Evolutionary conservation across 1,140 invertebrate species (phyloP).

Genomic region (Metaphire vulgaris): DNA sequence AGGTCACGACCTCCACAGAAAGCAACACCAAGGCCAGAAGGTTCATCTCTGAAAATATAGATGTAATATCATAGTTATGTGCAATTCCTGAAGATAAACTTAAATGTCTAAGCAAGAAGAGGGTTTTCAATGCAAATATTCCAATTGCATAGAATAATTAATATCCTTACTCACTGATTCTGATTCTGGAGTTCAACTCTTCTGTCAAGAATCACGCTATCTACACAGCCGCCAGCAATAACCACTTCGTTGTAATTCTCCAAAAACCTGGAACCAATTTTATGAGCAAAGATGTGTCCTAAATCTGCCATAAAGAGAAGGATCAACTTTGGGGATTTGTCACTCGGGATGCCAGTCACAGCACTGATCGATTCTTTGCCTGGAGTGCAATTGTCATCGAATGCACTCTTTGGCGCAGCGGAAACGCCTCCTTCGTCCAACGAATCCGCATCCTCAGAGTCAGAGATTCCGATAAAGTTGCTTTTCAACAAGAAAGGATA

Average conservation of each 20-base stretch:
- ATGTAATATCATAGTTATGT: background rate
- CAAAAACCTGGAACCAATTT: background rate
- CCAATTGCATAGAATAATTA: too few species aligned
- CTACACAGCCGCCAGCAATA: background rate
- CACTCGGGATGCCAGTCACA: background rate
- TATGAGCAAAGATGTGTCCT: background rate
- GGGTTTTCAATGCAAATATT: too few species aligned
- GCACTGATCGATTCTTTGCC: background rate
- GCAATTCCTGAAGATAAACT: background rate
- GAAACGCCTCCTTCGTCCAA: too few species aligned
- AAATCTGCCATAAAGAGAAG: background rate
- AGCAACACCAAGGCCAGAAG: constrained; percentile 36
- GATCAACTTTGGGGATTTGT: background rate
- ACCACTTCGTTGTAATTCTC: background rate
- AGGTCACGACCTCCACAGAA: constrained; percentile 44
- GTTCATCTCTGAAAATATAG: background rate
- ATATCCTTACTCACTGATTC: background rate
- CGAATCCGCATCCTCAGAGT: too few species aligned
- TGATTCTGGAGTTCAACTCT: background rate
- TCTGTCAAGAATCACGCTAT: background rate
- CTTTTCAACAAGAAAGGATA: constrained; percentile 1
- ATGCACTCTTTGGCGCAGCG: too few species aligned
- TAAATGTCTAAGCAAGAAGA: too few species aligned
- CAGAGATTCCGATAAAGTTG: too few species aligned
- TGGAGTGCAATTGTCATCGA: too few species aligned